phyloP scores from a whole-genome alignment of 2,888 invertebrate genomes.

The Marasmarcha lunaedactyla region DNA sequence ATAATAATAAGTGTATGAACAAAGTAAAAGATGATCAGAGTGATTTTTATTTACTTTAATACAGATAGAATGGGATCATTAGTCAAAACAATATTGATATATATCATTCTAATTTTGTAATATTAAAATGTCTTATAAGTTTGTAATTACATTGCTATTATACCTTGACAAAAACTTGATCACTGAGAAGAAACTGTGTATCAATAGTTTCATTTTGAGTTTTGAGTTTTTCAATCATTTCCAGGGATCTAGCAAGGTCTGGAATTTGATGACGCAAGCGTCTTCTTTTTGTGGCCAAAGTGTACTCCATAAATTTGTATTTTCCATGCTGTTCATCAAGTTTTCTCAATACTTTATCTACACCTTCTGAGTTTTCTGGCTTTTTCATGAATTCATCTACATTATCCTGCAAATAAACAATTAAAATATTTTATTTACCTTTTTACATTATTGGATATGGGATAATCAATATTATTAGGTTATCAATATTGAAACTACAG shows the following conservation, averaged over 20 bases:
- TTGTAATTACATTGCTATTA: not conserved
- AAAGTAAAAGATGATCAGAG: no score
- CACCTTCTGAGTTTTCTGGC: conserved; percentile 84
- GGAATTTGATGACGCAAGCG: conserved; percentile 92
- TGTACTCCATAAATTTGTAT: conserved; percentile 97
- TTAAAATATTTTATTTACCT: conserved; percentile 3
- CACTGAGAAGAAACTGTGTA: conserved; percentile 92
- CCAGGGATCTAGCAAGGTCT: conserved; percentile 91
- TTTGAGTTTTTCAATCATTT: conserved; percentile 91
- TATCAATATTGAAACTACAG: not conserved
- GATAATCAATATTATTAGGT: not conserved
- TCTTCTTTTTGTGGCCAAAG: conserved; percentile 86
- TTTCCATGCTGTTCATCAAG: conserved; percentile 95
- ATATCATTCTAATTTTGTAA: no score
- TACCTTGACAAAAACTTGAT: conserved; percentile 85
- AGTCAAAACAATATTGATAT: no score
- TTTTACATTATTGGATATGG: not conserved
- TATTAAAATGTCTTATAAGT: not conserved
- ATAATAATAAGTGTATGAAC: conserved; percentile 4
- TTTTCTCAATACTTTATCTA: conserved; percentile 86
- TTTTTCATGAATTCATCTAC: conserved; percentile 92
- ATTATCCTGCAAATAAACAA: conserved; percentile 79
- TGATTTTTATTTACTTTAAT: conserved; percentile 1
- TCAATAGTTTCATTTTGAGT: conserved; percentile 83
- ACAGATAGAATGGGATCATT: no score